A percentile compares a stretch with the other conserved stretches of the same genome.
These are phyloP conservation scores for Emys orbicularis DNA, from an alignment of 2,797 vertebrate species.

Conservation along the genomic window DNA sequence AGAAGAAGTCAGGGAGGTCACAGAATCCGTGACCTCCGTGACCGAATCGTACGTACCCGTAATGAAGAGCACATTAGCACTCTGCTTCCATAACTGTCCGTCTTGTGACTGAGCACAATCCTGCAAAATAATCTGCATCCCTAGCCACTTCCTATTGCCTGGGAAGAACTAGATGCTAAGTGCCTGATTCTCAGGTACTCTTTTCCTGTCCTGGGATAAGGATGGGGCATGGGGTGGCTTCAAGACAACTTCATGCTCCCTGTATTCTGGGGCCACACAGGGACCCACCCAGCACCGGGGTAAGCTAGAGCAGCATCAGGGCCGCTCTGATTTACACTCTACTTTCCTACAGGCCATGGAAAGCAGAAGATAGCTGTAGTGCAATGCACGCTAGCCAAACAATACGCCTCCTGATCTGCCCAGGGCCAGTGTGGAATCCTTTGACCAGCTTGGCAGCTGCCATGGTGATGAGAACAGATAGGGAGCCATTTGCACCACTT, in stretches of 20 bases:
- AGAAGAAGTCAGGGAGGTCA: background rate
- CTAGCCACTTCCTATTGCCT: background rate
- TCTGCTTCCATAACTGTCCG: rapidly evolving
- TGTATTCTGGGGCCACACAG: background rate
- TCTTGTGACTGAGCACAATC: background rate
- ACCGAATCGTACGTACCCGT: background rate
- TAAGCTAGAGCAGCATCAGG: background rate
- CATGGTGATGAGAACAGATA: background rate
- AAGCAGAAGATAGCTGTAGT: background rate
- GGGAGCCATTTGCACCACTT: slow-evolving; percentile 48
- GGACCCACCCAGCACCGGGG: background rate
- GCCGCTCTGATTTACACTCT: background rate
- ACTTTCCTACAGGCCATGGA: background rate
- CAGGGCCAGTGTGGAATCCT: rapidly evolving
- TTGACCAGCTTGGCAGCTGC: background rate
- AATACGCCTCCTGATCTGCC: background rate
- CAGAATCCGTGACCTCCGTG: background rate
- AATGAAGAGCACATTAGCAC: background rate
- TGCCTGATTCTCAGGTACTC: background rate
- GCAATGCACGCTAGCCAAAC: rapidly evolving
- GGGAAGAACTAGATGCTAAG: background rate
- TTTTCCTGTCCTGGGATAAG: background rate
- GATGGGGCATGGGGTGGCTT: background rate
- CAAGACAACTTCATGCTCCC: background rate
- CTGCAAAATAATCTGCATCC: rapidly evolving